These are phyloP conservation scores for Hydrochoerus hydrochaeris DNA, from an alignment of 2,113 vertebrate species.

Conservation along the genomic window DNA sequence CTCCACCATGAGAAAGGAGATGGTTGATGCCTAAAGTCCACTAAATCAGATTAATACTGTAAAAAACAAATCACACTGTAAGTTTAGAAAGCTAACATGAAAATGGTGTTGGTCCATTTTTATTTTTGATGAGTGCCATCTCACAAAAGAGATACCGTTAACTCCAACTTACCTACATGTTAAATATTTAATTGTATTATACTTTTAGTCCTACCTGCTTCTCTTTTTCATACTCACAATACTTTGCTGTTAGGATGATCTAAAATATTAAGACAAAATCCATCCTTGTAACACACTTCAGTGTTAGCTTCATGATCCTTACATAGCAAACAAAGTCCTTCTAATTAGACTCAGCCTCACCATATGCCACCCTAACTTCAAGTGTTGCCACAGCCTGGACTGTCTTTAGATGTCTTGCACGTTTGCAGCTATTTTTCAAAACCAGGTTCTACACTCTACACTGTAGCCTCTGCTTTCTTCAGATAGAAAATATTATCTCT, in stretches of 20 bases:
- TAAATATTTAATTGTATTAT: neutral
- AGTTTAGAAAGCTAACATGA: conserved; percentile 3
- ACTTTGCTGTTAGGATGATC: neutral
- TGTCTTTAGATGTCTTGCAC: neutral
- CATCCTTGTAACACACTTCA: neutral
- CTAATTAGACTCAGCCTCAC: neutral
- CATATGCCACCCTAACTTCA: neutral
- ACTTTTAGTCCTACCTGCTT: neutral
- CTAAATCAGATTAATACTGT: conserved; percentile 22
- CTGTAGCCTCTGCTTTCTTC: neutral
- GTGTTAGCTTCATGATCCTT: neutral
- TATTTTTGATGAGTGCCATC: neutral
- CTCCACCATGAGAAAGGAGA: conserved; percentile 25
- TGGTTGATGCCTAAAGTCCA: neutral
- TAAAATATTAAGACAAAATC: conserved; percentile 22
- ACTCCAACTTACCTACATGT: neutral
- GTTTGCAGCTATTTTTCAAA: neutral
- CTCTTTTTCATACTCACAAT: neutral
- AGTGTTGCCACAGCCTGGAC: neutral
- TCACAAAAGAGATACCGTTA: neutral
- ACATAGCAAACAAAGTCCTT: neutral
- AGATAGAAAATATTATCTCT: neutral
- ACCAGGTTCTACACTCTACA: neutral
- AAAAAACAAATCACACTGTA: neutral
- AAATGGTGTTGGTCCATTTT: conserved; percentile 20